These are phyloP conservation scores for Phrynosoma blainvillii DNA, from an alignment of 2,113 vertebrate species.

Conservation along the genomic window DNA sequence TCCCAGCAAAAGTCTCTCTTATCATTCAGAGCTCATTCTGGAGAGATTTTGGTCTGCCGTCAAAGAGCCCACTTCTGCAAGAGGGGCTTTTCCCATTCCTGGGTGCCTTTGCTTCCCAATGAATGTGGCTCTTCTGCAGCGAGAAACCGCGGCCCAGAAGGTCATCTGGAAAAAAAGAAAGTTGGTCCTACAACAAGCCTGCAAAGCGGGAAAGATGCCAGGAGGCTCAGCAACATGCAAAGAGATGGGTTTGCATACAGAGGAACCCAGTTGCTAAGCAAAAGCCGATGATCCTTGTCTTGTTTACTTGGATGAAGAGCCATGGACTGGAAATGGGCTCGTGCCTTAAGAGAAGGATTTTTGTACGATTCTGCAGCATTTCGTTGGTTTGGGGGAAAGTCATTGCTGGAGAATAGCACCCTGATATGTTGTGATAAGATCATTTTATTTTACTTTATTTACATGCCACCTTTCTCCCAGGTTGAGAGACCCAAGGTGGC, in stretches of 20 bases:
- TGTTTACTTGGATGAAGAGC: conserved; percentile 31
- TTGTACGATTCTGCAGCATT: background rate
- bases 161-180: conserved; percentile 33
- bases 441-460: too few relatives aligned
- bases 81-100: conserved; percentile 51
- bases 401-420: background rate
- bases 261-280: conserved; percentile 34
- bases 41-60: conserved; percentile 34
- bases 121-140: conserved; percentile 48
- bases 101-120: conserved; percentile 21
- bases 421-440: background rate
- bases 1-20: conserved; percentile 49
- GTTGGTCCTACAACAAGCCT: background rate
- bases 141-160: conserved; percentile 31
- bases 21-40: conserved; percentile 43
- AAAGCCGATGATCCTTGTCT: background rate
- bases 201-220: background rate
- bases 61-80: conserved; percentile 40
- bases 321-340: conserved; percentile 42
- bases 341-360: conserved; percentile 1
- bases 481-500: too few relatives aligned
- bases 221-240: background rate
- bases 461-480: too few relatives aligned
- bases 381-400: conserved; percentile 26
- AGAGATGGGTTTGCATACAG: conserved; percentile 26